These are phyloP conservation scores for Nycticebus coucang DNA, from an alignment of 2,113 vertebrate species.

Conservation along the genomic window DNA sequence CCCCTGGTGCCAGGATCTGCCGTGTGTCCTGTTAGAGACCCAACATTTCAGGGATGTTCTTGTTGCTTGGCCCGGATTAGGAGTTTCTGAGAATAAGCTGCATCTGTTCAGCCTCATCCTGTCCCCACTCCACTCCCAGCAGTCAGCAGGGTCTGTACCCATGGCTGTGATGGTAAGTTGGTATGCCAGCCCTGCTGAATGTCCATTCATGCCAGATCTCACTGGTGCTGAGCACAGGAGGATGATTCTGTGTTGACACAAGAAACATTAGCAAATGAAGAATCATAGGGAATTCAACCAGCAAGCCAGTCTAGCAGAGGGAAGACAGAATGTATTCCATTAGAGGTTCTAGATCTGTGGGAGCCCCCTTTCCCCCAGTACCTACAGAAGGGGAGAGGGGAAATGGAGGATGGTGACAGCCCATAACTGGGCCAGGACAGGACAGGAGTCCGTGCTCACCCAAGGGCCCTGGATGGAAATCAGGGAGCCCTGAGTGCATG, in stretches of 20 bases:
- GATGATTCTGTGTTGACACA: not conserved
- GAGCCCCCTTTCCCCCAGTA: not conserved
- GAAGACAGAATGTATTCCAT: not conserved
- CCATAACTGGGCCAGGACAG: too few relatives aligned
- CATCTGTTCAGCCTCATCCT: not conserved
- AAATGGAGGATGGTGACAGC: not conserved
- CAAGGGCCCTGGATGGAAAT: not conserved
- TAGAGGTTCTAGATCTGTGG: not conserved
- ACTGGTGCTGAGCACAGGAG: not conserved
- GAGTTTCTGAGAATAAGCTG: not conserved
- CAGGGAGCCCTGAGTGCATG: not conserved
- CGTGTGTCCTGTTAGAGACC: not conserved
- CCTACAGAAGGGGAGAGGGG: not conserved
- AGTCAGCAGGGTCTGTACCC: not conserved
- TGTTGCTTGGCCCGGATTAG: not conserved
- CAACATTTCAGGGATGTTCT: not conserved
- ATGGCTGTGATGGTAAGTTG: too few relatives aligned
- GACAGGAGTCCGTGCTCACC: not conserved
- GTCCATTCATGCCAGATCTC: not conserved
- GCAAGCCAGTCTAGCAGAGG: not conserved
- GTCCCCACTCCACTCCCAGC: not conserved
- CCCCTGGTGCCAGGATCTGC: rapidly evolving
- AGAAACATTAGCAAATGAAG: not conserved
- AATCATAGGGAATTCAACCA: not conserved
- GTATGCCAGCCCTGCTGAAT: not conserved